Conservation (phyloP, 2,888 invertebrate genomes). For the Agriopis marginaria region DNA sequence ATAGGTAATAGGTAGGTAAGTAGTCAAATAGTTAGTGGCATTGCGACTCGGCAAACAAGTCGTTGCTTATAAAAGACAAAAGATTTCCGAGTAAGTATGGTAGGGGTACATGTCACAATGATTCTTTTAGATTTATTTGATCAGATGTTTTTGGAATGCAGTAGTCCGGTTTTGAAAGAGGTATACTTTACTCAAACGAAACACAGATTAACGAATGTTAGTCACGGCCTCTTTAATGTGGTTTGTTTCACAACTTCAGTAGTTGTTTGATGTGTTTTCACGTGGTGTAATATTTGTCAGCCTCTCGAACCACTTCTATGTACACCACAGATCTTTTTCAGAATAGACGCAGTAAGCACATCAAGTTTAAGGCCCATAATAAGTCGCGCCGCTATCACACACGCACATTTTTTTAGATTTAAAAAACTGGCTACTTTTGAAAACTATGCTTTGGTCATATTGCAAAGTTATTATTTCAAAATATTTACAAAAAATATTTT, state of each 20-base stretch:
- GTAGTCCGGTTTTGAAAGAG: constrained; percentile 55
- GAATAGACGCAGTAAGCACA: no score
- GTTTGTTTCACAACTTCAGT: constrained; percentile 44
- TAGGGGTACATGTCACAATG: constrained; percentile 41
- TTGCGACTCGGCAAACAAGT: constrained; percentile 27
- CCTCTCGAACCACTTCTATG: background rate
- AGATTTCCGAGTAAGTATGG: constrained; percentile 47
- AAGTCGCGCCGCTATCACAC: no score
- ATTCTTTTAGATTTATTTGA: constrained; percentile 78
- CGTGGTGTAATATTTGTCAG: constrained; percentile 12
- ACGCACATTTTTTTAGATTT: no score
- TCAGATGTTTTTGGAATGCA: constrained; percentile 75
- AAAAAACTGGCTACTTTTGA: no score
- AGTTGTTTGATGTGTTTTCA: constrained; percentile 22
- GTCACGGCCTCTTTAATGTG: constrained; percentile 49
- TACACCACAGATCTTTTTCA: no score
- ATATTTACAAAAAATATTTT: no score
- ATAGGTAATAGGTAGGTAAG: background rate
- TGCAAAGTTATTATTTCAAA: no score
- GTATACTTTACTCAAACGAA: constrained; percentile 54
- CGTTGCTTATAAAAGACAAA: constrained; percentile 49
- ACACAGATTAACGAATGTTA: constrained; percentile 54
- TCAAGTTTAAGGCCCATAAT: no score
- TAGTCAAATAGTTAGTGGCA: constrained; percentile 2
- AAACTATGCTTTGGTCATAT: no score